These are phyloP conservation scores for Casuarius casuarius DNA, from an alignment of 2,113 vertebrate species.

Conservation along the genomic window DNA sequence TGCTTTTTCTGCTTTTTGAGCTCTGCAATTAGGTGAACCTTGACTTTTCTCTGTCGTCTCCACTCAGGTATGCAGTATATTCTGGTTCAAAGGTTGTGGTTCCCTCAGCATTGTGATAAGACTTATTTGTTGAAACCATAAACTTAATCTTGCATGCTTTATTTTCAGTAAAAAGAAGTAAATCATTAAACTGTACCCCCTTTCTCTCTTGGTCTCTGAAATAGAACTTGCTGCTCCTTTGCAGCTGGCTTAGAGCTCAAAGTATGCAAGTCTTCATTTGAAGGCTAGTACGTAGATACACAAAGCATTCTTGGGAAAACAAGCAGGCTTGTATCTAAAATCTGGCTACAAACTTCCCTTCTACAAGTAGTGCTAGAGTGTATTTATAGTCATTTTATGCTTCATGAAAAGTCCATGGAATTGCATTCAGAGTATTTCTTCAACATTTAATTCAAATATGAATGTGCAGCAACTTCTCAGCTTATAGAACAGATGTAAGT, in stretches of 20 bases:
- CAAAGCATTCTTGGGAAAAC: not conserved
- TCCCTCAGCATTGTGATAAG: not conserved
- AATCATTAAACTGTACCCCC: not conserved
- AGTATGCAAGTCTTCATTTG: not conserved
- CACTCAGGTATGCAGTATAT: not conserved
- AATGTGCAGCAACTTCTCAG: not conserved
- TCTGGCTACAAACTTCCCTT: not conserved
- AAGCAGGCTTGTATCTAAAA: not conserved
- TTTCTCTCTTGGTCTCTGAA: not conserved
- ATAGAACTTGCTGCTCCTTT: not conserved
- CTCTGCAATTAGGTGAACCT: not conserved
- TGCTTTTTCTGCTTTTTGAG: not conserved
- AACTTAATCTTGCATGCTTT: not conserved
- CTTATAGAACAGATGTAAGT: not conserved
- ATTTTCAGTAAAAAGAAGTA: not conserved
- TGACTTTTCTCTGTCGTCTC: not conserved
- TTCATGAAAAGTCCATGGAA: not conserved
- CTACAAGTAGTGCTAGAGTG: not conserved
- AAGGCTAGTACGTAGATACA: not conserved
- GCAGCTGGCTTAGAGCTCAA: not conserved
- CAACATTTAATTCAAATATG: not conserved
- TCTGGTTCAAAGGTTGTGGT: not conserved
- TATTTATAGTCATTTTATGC: not conserved
- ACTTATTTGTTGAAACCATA: not conserved
- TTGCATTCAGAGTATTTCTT: not conserved